Percentiles rank a stretch among this genome's conserved stretches.
These are phyloP conservation scores for Silurus glanis DNA, from an alignment of 2,113 vertebrate genomes.

Conservation along the genomic window DNA sequence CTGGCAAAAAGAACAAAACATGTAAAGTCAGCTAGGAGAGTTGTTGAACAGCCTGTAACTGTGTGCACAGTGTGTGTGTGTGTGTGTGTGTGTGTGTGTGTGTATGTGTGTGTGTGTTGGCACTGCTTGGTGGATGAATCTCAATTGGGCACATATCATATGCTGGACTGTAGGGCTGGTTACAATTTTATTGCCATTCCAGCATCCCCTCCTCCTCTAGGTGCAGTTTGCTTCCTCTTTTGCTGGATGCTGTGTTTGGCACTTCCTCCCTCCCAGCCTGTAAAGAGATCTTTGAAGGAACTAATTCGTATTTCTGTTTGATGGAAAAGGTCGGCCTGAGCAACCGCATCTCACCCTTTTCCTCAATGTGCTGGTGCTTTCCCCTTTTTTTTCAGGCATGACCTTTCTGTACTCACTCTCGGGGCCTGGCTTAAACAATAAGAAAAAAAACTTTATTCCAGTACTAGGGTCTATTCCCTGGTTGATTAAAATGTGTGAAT, in stretches of 20 bases:
- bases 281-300: conserved; percentile 33
- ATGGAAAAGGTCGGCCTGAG: conserved; percentile 35
- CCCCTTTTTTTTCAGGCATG: background rate
- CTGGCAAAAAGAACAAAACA: background rate
- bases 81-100: conserved; percentile 20
- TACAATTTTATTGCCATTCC: conserved; percentile 40
- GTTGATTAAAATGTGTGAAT: background rate
- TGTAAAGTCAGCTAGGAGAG: background rate
- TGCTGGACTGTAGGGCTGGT: conserved; percentile 18
- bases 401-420: conserved; percentile 20
- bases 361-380: background rate
- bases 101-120: conserved; percentile 2
- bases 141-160: background rate
- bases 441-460: background rate
- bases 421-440: background rate
- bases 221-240: background rate
- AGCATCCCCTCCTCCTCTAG: background rate
- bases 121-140: background rate
- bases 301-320: conserved; percentile 31
- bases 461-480: background rate
- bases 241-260: background rate
- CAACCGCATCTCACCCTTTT: background rate
- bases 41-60: background rate
- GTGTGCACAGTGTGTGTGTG: conserved; percentile 1
- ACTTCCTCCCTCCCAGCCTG: background rate